Evolutionary conservation across 2,797 vertebrate species (phyloP).

Genomic region (Eremophila alpestris): DNA sequence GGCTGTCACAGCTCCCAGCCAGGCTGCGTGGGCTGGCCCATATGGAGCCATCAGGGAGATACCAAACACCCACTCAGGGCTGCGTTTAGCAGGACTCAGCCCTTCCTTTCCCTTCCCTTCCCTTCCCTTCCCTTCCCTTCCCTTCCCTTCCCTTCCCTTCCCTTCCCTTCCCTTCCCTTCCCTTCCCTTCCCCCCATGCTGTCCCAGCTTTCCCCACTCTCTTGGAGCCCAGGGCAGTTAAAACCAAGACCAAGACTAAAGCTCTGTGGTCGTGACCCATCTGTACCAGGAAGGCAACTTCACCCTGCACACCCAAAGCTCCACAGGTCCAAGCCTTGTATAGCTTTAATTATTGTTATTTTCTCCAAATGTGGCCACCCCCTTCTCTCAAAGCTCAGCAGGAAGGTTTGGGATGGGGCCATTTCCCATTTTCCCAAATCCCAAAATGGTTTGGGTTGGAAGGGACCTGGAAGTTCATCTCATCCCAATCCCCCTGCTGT

Average conservation of each 20-base stretch:
- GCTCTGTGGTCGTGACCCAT: background rate
- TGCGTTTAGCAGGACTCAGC: background rate
- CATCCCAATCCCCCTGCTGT: background rate
- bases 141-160: background rate
- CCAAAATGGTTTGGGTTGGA: background rate
- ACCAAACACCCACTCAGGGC: background rate
- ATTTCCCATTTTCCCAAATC: background rate
- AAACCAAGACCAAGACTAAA: background rate
- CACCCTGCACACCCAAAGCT: background rate
- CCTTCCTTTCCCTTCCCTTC: background rate
- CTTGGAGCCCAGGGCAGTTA: too few species aligned
- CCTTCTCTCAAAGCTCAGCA: background rate
- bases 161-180: background rate
- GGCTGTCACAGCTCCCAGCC: background rate
- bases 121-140: too few species aligned
- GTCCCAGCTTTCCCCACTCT: background rate
- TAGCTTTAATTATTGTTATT: background rate
- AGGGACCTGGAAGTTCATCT: background rate
- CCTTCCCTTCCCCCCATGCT: fast-evolving
- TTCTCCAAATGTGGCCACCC: background rate
- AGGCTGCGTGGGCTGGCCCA: constrained; percentile 42
- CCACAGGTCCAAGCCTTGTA: background rate
- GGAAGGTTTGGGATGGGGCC: background rate
- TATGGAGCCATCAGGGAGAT: background rate
- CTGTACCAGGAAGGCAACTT: background rate